Conservation (phyloP, 2,888 invertebrate genomes). For the Antheraea yamamai region DNA sequence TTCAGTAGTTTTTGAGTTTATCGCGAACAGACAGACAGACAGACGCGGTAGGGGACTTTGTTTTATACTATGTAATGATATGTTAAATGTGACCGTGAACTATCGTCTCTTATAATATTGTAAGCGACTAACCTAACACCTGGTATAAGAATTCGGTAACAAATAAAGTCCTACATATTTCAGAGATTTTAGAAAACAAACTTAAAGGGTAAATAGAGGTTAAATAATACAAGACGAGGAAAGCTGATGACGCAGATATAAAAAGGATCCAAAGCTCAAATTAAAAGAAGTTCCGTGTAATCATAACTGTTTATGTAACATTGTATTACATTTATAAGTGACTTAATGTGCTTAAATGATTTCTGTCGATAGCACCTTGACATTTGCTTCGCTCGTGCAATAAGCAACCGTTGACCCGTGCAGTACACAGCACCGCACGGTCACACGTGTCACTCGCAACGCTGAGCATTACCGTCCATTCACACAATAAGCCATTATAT, state of each 20-base stretch:
- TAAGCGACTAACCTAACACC: too few relatives aligned
- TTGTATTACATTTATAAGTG: not conserved
- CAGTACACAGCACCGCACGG: conserved; percentile 36
- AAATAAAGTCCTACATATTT: not conserved
- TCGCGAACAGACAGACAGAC: too few relatives aligned
- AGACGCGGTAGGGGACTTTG: too few relatives aligned
- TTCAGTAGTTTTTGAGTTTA: too few relatives aligned
- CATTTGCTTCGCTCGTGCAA: conserved; percentile 63
- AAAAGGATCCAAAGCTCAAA: not conserved
- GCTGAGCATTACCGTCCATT: conserved; percentile 57
- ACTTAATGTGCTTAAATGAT: conserved; percentile 36
- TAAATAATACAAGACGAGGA: not conserved
- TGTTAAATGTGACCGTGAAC: too few relatives aligned
- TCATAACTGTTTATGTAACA: not conserved
- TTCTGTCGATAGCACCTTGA: conserved; percentile 59
- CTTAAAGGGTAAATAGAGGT: not conserved
- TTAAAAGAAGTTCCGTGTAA: not conserved
- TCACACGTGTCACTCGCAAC: conserved; percentile 43
- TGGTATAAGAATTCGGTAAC: not conserved
- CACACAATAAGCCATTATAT: conserved; percentile 71
- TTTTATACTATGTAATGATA: too few relatives aligned
- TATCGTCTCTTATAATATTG: too few relatives aligned
- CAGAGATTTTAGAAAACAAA: not conserved
- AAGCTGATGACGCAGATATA: not conserved
- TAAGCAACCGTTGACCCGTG: conserved; percentile 65